Percentiles rank a stretch among this genome's conserved stretches.
Evolutionary conservation across 2,888 invertebrate genomes (phyloP).

Genomic region (Tinea trinotella): DNA sequence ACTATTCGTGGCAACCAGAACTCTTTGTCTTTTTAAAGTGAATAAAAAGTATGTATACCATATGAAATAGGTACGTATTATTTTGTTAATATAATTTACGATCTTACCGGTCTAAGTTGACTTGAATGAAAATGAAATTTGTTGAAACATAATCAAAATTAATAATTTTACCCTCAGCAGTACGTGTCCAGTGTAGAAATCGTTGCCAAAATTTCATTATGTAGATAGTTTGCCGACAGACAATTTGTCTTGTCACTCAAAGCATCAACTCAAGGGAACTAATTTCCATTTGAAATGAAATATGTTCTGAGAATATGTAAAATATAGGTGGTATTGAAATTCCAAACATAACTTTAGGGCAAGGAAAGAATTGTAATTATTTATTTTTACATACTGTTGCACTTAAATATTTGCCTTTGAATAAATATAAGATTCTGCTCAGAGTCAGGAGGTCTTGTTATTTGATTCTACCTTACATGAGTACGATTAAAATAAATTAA

Average conservation of each 20-base stretch:
- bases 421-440: too few species aligned
- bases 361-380: constrained; percentile 10
- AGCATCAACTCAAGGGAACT: constrained; percentile 41
- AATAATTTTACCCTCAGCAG: background rate
- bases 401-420: too few species aligned
- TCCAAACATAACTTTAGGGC: background rate
- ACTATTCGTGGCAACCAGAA: too few species aligned
- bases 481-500: too few species aligned
- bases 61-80: too few species aligned
- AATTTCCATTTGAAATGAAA: constrained; percentile 54
- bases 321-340: constrained; percentile 16
- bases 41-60: too few species aligned
- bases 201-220: constrained; percentile 48
- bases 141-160: constrained; percentile 13
- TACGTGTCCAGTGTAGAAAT: constrained; percentile 20
- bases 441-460: too few species aligned
- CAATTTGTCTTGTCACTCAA: constrained; percentile 58
- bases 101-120: background rate
- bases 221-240: constrained; percentile 36
- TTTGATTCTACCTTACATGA: too few species aligned
- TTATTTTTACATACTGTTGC: background rate
- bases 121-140: background rate
- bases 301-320: constrained; percentile 18
- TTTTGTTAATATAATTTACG: background rate
- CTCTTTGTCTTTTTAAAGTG: too few species aligned